A percentile compares a stretch with the other conserved stretches of the same genome.
Evolutionary conservation across 2,113 vertebrate species (phyloP).

Genomic region (Aspidoscelis tigris): DNA sequence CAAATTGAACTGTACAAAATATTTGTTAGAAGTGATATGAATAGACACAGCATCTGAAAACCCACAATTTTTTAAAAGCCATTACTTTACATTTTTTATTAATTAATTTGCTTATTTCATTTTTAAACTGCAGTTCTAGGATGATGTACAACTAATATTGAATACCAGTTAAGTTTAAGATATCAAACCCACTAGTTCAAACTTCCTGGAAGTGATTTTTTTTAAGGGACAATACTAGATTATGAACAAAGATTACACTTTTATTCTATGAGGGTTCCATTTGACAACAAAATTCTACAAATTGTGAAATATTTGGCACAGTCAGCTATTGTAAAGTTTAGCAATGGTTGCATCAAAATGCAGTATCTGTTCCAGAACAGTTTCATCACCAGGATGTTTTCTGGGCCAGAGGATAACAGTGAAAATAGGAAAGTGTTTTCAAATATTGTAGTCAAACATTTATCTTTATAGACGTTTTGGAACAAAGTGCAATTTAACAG

Average conservation of each 20-base stretch:
- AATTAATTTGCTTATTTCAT: constrained; percentile 15
- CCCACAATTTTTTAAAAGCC: not conserved
- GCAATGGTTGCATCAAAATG: constrained; percentile 45
- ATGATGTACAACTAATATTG: not conserved
- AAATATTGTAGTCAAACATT: constrained; percentile 36
- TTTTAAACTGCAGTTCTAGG: too few species aligned
- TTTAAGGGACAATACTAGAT: constrained; percentile 56
- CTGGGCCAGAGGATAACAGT: constrained; percentile 30
- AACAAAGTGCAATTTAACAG: constrained; percentile 64
- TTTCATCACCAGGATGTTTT: fast-evolving
- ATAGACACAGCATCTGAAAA: constrained; percentile 35
- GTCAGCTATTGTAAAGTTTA: constrained; percentile 1
- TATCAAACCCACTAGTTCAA: constrained; percentile 64
- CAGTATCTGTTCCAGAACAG: constrained; percentile 29
- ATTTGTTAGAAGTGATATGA: not conserved
- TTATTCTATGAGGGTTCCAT: not conserved
- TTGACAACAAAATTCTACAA: constrained; percentile 43
- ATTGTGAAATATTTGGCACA: constrained; percentile 46
- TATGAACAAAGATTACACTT: constrained; percentile 52
- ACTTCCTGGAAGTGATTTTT: constrained; percentile 61
- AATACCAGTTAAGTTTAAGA: constrained; percentile 62
- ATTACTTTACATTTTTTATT: constrained; percentile 55
- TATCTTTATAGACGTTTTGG: constrained; percentile 52
- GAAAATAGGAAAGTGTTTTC: constrained; percentile 45
- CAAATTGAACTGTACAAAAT: not conserved